Evolutionary conservation across 2,797 vertebrate species (phyloP), one percentile per base, ranked within the genome.

Genomic region (Muscicapa striata): DNA sequence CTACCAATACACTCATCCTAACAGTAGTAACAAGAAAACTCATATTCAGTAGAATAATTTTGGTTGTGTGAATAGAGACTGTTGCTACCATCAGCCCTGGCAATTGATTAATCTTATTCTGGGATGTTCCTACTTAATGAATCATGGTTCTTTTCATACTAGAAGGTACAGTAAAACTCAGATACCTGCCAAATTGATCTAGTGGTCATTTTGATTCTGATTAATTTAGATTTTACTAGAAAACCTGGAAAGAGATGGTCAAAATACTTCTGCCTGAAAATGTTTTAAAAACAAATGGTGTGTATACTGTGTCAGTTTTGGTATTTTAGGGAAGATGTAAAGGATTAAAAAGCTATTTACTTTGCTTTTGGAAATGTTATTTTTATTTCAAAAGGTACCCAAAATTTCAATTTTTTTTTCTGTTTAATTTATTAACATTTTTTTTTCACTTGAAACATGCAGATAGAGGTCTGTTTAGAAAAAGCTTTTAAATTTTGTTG

Each of bases 401-500:
- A 84, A 74, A 78, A 20, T 48, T 15, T 58, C 9, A 11, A 13
- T 4, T 20, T 5, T 34, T 34, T 46, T 84, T 84, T 36, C 30
- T 46, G 6, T 32, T 70, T 58, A 13, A 64, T 74, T 69, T 67
- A 22, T 68, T 63, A 41, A 40, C 21, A 24, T 55, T 40, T 73
- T 87, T 87, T 91, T 85, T 84, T 49, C 2, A 57, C 23, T 78
- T 64, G 15, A 77, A 91, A 32, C 12, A 6, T n/a, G 1, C 5
- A 23, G 51, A 59, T 11, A 57, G 26, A 73, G 3, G 9, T 36
- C 24, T 82, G 1, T 55, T 72, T 68, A 15, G 16, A 61, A 85
- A 69, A 55, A 2, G 0, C 0, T 66, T 85, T 69, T 38, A 46
- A 67, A 46, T 84, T 63, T 38, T 9, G 5, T 13, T 5, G 2